These are phyloP conservation scores for Sphaerophoria taeniata DNA, from an alignment of 2,888 invertebrate species.

Conservation along the genomic window DNA sequence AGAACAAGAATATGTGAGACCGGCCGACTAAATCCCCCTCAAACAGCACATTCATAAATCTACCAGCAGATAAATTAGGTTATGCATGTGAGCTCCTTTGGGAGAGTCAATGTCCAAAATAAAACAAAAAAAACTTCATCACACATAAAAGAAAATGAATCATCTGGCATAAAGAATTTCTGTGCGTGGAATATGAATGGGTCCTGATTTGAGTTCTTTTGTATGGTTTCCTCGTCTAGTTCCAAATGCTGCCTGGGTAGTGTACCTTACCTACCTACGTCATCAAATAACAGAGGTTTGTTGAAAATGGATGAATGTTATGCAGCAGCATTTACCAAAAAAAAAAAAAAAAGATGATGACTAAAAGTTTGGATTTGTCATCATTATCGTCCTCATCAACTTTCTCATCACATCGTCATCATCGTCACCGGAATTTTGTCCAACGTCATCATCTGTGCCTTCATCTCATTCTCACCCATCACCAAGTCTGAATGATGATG, in stretches of 20 bases:
- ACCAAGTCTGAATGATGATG: neutral
- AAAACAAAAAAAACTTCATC: neutral
- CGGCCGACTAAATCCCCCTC: neutral
- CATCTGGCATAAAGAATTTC: neutral
- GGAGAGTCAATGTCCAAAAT: constrained; percentile 31
- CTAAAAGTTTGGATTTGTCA: constrained; percentile 55
- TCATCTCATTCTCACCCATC: too few species aligned
- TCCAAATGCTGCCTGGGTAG: constrained; percentile 42
- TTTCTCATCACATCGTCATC: constrained; percentile 30
- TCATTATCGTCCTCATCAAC: constrained; percentile 47
- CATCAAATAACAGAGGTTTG: neutral
- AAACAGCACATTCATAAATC: constrained; percentile 30
- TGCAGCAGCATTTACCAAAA: neutral
- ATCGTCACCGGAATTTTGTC: constrained; percentile 13
- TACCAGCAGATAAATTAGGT: constrained; percentile 62
- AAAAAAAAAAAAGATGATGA: constrained; percentile 45
- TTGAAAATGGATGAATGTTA: too few species aligned
- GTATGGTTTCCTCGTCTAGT: constrained; percentile 39
- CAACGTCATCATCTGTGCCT: constrained; percentile 32
- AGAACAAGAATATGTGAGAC: too few species aligned
- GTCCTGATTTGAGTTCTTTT: constrained; percentile 16
- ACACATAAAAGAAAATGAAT: too few species aligned
- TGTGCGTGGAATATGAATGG: constrained; percentile 60
- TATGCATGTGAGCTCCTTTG: constrained; percentile 51
- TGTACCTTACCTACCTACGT: neutral